Conservation (phyloP, 1,140 invertebrate species). For the Drosophila paulistorum region DNA sequence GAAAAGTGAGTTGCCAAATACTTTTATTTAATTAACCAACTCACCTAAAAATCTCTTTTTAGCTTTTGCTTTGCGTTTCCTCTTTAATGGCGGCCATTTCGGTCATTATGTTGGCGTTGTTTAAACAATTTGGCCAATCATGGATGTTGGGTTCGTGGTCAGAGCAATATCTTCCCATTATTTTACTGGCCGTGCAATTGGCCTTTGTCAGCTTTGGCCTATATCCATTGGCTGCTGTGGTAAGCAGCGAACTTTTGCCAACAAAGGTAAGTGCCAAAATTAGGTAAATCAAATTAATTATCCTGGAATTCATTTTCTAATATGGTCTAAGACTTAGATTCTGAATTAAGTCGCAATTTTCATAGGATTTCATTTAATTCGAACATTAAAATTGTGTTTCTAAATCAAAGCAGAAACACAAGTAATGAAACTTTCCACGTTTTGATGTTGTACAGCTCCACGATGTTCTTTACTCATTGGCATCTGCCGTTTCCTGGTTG, state of each 20-base stretch:
- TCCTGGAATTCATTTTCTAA: background rate
- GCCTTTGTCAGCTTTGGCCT: constrained; percentile 70
- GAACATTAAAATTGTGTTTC: no score
- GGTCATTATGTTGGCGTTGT: constrained; percentile 51
- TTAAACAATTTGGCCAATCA: constrained; percentile 42
- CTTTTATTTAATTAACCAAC: background rate
- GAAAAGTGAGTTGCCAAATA: constrained; percentile 45
- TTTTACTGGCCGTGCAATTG: constrained; percentile 50
- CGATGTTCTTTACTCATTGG: constrained; percentile 61
- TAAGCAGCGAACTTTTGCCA: constrained; percentile 68
- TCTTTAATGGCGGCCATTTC: constrained; percentile 54
- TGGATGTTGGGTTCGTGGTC: constrained; percentile 41
- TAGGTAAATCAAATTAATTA: background rate
- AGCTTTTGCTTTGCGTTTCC: constrained; percentile 65
- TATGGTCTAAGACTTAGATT: no score
- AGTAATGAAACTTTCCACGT: no score
- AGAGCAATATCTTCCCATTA: constrained; percentile 53
- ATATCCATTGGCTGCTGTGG: constrained; percentile 60
- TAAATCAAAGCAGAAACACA: no score
- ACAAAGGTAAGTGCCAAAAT: constrained; percentile 59
- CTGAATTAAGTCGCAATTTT: no score
- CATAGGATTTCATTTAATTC: no score
- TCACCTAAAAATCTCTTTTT: background rate
- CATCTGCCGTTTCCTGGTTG: constrained; percentile 59
- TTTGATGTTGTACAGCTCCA: constrained; percentile 42